These are phyloP conservation scores for Aegypius monachus DNA, from an alignment of 2,113 vertebrate genomes.

Conservation along the genomic window DNA sequence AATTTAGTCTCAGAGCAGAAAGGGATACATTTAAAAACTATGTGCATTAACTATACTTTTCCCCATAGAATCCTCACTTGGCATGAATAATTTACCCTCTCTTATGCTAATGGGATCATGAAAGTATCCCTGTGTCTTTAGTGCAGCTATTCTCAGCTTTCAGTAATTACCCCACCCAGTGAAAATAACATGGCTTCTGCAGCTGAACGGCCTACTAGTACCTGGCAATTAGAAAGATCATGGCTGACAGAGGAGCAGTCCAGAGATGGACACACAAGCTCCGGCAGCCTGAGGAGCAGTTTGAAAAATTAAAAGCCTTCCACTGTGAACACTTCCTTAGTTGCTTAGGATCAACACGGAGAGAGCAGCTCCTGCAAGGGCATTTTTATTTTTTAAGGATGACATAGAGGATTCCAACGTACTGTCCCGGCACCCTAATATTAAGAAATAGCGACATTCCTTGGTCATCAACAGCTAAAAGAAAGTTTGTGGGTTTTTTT, in stretches of 20 bases:
- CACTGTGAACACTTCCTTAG: not conserved
- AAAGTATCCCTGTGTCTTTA: conserved; percentile 93
- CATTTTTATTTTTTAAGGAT: not conserved
- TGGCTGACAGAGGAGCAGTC: conserved; percentile 62
- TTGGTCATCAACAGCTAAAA: not conserved
- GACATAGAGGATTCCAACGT: not conserved
- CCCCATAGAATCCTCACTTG: conserved; percentile 98
- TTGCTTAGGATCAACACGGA: conserved; percentile 1
- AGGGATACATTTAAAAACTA: conserved; percentile 99
- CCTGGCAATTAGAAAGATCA: conserved; percentile 76
- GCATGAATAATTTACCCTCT: conserved; percentile 99
- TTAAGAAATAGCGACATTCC: not conserved
- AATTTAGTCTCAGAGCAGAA: conserved; percentile 93
- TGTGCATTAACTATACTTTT: conserved; percentile 99
- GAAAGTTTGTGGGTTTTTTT: not conserved
- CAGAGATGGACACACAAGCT: conserved; percentile 39
- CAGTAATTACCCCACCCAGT: conserved; percentile 92
- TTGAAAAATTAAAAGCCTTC: not conserved
- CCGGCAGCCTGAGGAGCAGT: not conserved
- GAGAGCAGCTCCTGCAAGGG: not conserved
- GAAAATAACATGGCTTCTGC: conserved; percentile 86
- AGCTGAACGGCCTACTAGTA: conserved; percentile 68
- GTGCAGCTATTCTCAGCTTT: conserved; percentile 94
- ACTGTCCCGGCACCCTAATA: not conserved
- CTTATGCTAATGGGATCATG: conserved; percentile 99